Percentiles rank a stretch among this genome's conserved stretches.
Conservation (phyloP, 2,113 vertebrate genomes). For the Rhombomys opimus region DNA sequence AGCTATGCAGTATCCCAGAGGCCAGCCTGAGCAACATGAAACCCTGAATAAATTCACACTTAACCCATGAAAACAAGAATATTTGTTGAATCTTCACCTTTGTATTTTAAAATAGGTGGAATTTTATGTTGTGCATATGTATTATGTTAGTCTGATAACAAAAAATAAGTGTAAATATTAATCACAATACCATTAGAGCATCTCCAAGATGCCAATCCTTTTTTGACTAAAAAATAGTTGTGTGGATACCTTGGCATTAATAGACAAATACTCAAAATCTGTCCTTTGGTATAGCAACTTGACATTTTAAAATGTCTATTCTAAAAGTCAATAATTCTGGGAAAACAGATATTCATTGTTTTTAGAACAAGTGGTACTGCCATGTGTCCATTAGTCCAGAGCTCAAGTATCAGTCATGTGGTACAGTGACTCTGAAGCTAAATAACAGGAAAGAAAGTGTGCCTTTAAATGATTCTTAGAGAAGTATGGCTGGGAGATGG, state of each 20-base stretch:
- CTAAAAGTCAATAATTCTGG: constrained; percentile 16
- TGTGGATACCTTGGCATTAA: background rate
- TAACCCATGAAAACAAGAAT: background rate
- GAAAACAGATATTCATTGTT: background rate
- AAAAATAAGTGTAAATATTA: constrained; percentile 3
- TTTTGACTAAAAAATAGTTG: background rate
- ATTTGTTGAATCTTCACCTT: background rate
- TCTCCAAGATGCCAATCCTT: background rate
- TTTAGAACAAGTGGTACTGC: background rate
- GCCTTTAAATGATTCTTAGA: constrained; percentile 42
- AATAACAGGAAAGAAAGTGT: background rate
- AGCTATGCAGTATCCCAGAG: background rate
- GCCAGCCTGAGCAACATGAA: background rate
- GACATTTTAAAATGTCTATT: constrained; percentile 22
- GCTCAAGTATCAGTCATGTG: background rate
- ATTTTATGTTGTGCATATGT: background rate
- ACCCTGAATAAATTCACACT: background rate
- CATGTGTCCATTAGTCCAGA: background rate
- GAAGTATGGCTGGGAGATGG: background rate
- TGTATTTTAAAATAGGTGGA: background rate
- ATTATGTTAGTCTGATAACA: background rate
- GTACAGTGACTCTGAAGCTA: background rate
- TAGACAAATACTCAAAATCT: constrained; percentile 12
- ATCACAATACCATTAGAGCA: background rate
- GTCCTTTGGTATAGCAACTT: constrained; percentile 15